phyloP scores from a whole-genome alignment of 2,113 vertebrate genomes.

The Trogon surrucura region DNA sequence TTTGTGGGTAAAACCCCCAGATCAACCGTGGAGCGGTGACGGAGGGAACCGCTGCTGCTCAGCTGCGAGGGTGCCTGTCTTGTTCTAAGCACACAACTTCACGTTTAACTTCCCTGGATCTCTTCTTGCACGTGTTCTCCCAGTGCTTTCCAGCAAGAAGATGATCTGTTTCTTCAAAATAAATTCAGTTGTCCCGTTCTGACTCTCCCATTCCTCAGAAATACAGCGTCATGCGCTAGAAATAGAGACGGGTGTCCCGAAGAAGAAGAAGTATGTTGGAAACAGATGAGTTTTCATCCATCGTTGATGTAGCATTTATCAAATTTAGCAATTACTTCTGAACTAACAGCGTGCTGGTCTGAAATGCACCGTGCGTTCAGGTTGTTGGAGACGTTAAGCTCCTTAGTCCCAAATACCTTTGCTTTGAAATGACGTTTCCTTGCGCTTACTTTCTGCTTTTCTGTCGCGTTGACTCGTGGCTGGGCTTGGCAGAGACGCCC shows the following conservation, averaged over 20 bases:
- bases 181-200: not conserved
- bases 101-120: not conserved
- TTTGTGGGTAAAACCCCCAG: not conserved
- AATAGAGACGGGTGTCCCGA: not conserved
- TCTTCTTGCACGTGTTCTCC: not conserved
- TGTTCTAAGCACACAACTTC: no score
- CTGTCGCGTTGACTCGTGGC: rapidly evolving
- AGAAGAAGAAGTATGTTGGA: not conserved
- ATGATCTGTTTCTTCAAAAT: not conserved
- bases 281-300: not conserved
- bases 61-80: not conserved
- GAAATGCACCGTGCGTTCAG: rapidly evolving
- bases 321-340: not conserved
- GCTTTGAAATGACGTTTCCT: not conserved
- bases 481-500: not conserved
- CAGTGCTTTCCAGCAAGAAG: not conserved
- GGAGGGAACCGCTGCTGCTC: not conserved
- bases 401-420: not conserved
- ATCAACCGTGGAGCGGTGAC: rapidly evolving
- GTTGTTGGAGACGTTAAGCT: not conserved
- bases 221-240: not conserved
- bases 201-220: not conserved
- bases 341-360: no score
- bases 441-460: not conserved
- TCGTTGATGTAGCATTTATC: not conserved